Base-by-base conservation (phyloP, 53 echinoderm and acorn worm genomes). In the Holothuria scabra region DNA sequence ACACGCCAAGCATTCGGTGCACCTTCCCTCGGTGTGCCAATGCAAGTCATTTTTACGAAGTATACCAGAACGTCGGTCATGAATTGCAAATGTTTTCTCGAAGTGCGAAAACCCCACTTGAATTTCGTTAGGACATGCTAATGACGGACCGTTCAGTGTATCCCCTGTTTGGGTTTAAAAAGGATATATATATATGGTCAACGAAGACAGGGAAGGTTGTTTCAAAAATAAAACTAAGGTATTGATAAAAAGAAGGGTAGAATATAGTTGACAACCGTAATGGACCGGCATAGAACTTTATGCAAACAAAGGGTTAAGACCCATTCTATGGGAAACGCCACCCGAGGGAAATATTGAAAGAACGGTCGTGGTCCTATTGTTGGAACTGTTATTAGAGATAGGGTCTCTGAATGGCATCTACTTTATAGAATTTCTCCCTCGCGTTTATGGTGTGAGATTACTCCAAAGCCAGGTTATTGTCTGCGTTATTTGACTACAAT, bases 121-220 rank as follows among this genome's bases (percentile, higher is more conserved):
- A 13, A 57, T 78, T 78, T 78, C 79, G 35, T 78, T 78, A 34
- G 48, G 49, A 29, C 79, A 78, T 78, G 79, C 79, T 78, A 78
- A 78, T 78, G 26, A 57, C 79, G 33, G 57, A 59, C 32, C 59
- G 29, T 78, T 78, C 79, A 30, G 52, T 52, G 14, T 18, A 52
- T 52, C 52, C 52, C 8, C 52, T 52, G 52, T 18, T 52, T 52
- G 52, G 52, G 52, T 52, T 52, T 18, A 52, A 52, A 52, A 52
- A 52, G 52, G 8, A 52, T 52, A 52, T 16, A 52, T 16, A 52
- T 52, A 78, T 78, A 52, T 78, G 79, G 31, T 30, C 28, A 25
- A 78, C 28, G 22, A 1, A 70, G 7, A 70, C 3, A 70, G 19
- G 46, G 23, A 12, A 33, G 30, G 38, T 19, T 31, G 38, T 31